Evolutionary conservation across 2,888 invertebrate genomes (phyloP), one percentile per base, ranked within the genome.

Genomic region (Nezara viridula): DNA sequence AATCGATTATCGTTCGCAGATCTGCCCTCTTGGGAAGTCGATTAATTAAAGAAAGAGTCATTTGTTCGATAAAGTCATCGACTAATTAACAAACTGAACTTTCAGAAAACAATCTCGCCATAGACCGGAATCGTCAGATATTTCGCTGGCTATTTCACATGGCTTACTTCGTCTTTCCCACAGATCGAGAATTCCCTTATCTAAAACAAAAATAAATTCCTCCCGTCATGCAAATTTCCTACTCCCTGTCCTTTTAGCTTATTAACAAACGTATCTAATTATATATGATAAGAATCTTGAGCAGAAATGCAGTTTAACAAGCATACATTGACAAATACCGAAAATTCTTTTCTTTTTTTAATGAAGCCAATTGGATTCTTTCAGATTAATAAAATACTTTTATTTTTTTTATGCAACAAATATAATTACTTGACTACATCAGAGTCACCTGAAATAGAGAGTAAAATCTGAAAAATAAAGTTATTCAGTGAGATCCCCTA

Each of bases 31-130:
- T 55, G 55, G 60, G 60, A 60, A 60, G 60, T 27, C 14, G 27
- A 60, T 60, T 27, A 60, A 60, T 60, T 60, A 60, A 32, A 12
- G 5, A 6, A 60, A 60, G 5, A 27, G 32, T 27, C 60, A 60
- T 60, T 60, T n/a, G 60, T 60, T 60, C 5, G 16, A 27, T 14
- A 16, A 60, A 12, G 60, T 60, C 60, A 60, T 60, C 32, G 27
- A 16, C 60, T 60, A 60, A 60, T 60, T 60, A 60, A 60, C 60
- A 60, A 60, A 27, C 27, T 60, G 60, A 60, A 60, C 60, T 60
- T 60, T 60, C n/a, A 9, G 27, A 27, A 27, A 27, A 27, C 5
- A 27, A 60, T 60, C 27, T 27, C 27, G 7, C 27, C 16, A 16
- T 9, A n/a, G 27, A 60, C 60, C 60, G 60, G 60, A 60, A 27